These are phyloP conservation scores for Lasioglossum pauxillum DNA, from an alignment of 2,888 invertebrate species.

Conservation along the genomic window DNA sequence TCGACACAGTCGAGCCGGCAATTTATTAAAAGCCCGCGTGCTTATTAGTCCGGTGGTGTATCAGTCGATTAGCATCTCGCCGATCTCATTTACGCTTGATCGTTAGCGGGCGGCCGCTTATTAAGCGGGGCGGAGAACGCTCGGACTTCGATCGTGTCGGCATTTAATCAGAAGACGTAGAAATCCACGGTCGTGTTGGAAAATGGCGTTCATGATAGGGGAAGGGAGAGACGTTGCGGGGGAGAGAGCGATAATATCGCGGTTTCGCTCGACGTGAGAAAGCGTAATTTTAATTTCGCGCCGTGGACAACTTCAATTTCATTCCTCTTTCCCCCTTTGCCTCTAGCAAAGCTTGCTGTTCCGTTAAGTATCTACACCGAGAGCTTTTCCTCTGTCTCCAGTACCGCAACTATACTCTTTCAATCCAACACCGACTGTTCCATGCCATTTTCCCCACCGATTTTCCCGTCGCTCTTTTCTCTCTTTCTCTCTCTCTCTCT, in stretches of 20 bases:
- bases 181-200: not conserved
- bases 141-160: constrained; percentile 18
- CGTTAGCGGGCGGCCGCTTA: constrained; percentile 34
- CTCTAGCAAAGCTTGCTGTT: not conserved
- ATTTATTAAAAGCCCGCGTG: constrained; percentile 9
- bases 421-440: constrained; percentile 8
- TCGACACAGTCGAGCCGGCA: not conserved
- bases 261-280: constrained; percentile 13
- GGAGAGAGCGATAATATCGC: constrained; percentile 16
- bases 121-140: not conserved
- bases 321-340: not conserved
- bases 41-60: constrained; percentile 36
- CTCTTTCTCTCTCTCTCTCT: not conserved
- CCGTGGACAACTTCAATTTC: constrained; percentile 56
- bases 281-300: constrained; percentile 60
- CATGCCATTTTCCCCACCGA: not conserved
- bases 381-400: not conserved
- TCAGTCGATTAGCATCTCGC: constrained; percentile 51
- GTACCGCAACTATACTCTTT: not conserved
- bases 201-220: not conserved
- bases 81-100: constrained; percentile 34
- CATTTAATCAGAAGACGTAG: constrained; percentile 38
- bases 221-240: not conserved
- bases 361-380: constrained; percentile 54
- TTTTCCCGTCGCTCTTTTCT: constrained; percentile 19